Conservation (phyloP, 2,797 vertebrate genomes). For the Mus minutoides region DNA sequence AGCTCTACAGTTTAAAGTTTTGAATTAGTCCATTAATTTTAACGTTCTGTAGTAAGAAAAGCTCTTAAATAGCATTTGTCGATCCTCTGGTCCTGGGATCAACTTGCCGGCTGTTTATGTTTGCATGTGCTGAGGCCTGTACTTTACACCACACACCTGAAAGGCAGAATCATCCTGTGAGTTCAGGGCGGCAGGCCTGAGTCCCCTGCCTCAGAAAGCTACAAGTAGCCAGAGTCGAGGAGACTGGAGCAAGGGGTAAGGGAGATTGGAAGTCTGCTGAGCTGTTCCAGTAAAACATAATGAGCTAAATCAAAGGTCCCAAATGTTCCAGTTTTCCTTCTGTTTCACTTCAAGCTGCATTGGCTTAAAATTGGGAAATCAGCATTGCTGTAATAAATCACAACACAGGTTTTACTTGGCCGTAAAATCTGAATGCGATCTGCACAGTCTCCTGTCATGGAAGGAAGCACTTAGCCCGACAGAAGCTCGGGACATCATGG, state of each 20-base stretch:
- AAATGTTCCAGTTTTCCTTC: slow-evolving; percentile 68
- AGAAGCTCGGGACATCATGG: slow-evolving; percentile 44
- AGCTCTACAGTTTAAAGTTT: background rate
- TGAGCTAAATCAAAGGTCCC: slow-evolving; percentile 42
- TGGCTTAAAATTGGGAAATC: slow-evolving; percentile 77
- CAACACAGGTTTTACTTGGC: slow-evolving; percentile 70
- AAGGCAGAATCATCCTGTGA: background rate
- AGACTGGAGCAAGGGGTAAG: background rate
- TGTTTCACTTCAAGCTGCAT: slow-evolving; percentile 68
- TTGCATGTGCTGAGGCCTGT: background rate
- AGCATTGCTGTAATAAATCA: slow-evolving; percentile 77
- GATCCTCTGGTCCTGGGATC: background rate
- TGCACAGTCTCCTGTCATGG: slow-evolving; percentile 57
- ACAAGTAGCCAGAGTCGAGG: accelerated
- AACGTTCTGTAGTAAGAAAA: background rate
- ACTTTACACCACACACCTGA: background rate
- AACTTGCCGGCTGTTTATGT: background rate
- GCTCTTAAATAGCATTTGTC: background rate
- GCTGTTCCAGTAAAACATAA: background rate
- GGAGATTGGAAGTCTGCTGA: background rate
- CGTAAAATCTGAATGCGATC: slow-evolving; percentile 76
- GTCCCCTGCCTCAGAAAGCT: background rate
- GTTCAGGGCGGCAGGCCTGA: background rate
- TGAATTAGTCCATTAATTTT: background rate
- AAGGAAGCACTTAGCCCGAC: slow-evolving; percentile 51